These are phyloP conservation scores for Sparidentex hasta DNA, from an alignment of 2,797 vertebrate species.

Conservation along the genomic window DNA sequence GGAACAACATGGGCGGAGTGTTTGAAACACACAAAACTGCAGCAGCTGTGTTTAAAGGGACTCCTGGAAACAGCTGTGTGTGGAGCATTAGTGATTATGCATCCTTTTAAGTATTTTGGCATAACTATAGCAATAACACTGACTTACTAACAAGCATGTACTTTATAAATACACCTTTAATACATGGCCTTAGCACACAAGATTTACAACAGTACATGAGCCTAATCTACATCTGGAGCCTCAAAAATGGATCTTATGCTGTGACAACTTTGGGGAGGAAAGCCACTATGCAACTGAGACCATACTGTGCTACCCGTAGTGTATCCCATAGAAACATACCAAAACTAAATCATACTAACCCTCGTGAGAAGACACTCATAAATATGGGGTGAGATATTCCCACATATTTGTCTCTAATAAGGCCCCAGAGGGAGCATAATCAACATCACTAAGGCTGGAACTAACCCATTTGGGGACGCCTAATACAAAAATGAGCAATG, in stretches of 20 bases:
- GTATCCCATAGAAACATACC: slow-evolving; percentile 3
- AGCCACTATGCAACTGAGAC: slow-evolving; percentile 1
- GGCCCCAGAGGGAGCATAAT: not conserved
- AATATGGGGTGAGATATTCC: slow-evolving; percentile 1
- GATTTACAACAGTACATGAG: slow-evolving; percentile 40
- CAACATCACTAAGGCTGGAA: not conserved
- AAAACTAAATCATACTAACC: not conserved
- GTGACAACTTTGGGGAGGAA: slow-evolving; percentile 9
- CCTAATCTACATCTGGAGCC: slow-evolving; percentile 20
- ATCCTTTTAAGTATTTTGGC: slow-evolving; percentile 83
- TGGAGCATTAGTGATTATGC: slow-evolving; percentile 75
- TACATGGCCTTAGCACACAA: slow-evolving; percentile 38
- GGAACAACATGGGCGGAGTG: slow-evolving; percentile 75
- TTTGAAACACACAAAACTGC: slow-evolving; percentile 72
- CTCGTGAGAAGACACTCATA: not conserved
- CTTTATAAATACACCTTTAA: slow-evolving; percentile 75
- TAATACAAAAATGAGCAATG: slow-evolving; percentile 3
- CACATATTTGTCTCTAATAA: slow-evolving; percentile 31
- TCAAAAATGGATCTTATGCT: not conserved
- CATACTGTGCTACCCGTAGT: not conserved
- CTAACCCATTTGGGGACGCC: not conserved
- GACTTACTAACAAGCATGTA: slow-evolving; percentile 72
- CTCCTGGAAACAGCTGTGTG: slow-evolving; percentile 85
- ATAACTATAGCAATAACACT: slow-evolving; percentile 74
- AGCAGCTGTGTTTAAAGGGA: slow-evolving; percentile 86